Conservation (phyloP, 2,113 vertebrate species). For the Sigmodon hispidus region DNA sequence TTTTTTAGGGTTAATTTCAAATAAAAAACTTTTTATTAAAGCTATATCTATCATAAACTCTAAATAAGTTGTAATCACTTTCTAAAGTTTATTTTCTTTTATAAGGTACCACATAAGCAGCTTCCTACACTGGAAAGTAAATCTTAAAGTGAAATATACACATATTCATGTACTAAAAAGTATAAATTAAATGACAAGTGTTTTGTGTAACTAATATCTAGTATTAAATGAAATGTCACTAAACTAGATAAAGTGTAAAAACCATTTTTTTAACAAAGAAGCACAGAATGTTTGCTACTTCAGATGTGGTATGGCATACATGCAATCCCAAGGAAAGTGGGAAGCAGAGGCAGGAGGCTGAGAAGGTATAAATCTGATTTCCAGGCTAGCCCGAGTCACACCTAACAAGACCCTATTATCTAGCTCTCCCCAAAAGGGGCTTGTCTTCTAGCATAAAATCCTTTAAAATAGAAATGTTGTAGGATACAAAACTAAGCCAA, state of each 20-base stretch:
- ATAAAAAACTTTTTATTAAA: not conserved
- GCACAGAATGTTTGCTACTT: not conserved
- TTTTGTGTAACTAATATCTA: not conserved
- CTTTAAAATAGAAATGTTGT: conserved; percentile 39
- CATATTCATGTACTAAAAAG: conserved; percentile 33
- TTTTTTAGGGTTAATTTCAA: conserved; percentile 1
- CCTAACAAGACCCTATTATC: not conserved
- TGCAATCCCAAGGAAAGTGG: not conserved
- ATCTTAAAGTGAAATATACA: not conserved
- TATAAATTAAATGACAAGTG: conserved; percentile 10
- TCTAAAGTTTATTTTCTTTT: conserved; percentile 34
- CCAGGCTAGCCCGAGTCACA: not conserved
- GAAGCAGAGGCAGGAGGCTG: not conserved
- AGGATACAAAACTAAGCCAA: conserved; percentile 38
- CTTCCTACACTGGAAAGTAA: conserved; percentile 14
- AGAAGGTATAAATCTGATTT: not conserved
- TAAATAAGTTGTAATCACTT: conserved; percentile 44
- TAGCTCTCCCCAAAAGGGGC: not conserved
- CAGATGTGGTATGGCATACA: not conserved
- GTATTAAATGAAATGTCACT: not conserved
- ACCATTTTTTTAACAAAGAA: conserved; percentile 12
- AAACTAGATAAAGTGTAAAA: conserved; percentile 12
- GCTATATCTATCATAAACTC: conserved; percentile 18
- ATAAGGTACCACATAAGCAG: not conserved
- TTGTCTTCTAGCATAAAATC: not conserved